These are phyloP conservation scores for Siniperca undulata DNA, from an alignment of 2,797 vertebrate species.

Conservation along the genomic window DNA sequence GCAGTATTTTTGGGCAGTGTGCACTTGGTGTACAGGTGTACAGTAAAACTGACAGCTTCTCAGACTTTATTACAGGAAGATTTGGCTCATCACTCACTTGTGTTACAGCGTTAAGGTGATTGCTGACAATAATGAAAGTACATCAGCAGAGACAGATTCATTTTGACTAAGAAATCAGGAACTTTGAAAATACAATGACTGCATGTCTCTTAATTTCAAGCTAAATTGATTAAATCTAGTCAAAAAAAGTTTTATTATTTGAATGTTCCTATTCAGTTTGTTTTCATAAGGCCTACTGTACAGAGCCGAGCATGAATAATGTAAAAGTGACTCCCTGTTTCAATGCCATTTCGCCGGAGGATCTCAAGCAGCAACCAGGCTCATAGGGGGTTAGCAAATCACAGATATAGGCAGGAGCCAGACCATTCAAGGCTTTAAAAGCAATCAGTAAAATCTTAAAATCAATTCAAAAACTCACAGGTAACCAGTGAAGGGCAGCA, in stretches of 20 bases:
- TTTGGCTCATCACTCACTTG: neutral
- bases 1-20: conserved; percentile 33
- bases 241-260: neutral
- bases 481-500: too few relatives aligned
- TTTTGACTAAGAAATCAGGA: neutral
- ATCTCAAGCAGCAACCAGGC: too few relatives aligned
- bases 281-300: neutral
- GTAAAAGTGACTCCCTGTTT: neutral
- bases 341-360: too few relatives aligned
- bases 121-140: neutral
- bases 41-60: conserved; percentile 37
- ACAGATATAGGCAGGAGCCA: too few relatives aligned
- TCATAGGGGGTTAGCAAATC: too few relatives aligned
- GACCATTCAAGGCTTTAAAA: too few relatives aligned
- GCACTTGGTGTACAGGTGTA: conserved; percentile 13
- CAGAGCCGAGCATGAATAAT: neutral
- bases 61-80: conserved; percentile 10
- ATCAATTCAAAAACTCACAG: too few relatives aligned
- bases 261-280: neutral
- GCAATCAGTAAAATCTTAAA: too few relatives aligned
- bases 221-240: neutral
- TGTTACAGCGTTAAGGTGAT: neutral
- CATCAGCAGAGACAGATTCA: neutral
- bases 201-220: neutral
- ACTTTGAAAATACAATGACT: neutral